These are phyloP conservation scores for Eurystomus gularis DNA, from an alignment of 2,113 vertebrate species.

Conservation along the genomic window DNA sequence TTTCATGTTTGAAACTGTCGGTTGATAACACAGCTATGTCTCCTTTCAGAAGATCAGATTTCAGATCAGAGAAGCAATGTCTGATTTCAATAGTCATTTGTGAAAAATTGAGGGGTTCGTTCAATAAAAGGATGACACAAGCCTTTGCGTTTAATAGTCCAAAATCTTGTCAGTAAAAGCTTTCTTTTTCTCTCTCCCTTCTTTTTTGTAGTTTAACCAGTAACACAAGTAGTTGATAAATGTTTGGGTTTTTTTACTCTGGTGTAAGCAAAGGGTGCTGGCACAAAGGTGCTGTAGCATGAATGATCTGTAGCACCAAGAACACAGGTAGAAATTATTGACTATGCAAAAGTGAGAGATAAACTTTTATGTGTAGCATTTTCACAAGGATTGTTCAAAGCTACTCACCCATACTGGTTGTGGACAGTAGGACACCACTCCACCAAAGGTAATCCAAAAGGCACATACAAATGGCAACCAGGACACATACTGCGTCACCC, in stretches of 20 bases:
- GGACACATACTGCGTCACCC: neutral
- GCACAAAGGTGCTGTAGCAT: neutral
- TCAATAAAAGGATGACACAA: conserved; percentile 79
- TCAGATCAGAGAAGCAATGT: conserved; percentile 27
- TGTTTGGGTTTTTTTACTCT: neutral
- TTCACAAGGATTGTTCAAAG: neutral
- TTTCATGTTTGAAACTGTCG: conserved; percentile 46
- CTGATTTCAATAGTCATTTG: conserved; percentile 38
- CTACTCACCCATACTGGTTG: neutral
- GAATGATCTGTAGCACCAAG: neutral
- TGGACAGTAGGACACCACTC: neutral
- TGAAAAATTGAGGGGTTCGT: conserved; percentile 60
- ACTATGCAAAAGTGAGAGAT: neutral
- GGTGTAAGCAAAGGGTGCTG: neutral
- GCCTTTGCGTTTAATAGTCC: conserved; percentile 77
- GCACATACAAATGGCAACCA: too few species aligned
- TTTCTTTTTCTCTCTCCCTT: neutral
- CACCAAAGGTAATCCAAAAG: neutral
- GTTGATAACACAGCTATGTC: neutral
- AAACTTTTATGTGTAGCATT: neutral
- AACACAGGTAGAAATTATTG: neutral
- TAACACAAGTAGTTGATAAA: neutral
- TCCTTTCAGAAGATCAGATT: conserved; percentile 21
- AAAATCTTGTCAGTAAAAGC: conserved; percentile 30
- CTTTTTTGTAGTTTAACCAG: neutral